Base-by-base conservation (phyloP, 1,140 invertebrate species). In the Caenorhabditis briggsae region DNA sequence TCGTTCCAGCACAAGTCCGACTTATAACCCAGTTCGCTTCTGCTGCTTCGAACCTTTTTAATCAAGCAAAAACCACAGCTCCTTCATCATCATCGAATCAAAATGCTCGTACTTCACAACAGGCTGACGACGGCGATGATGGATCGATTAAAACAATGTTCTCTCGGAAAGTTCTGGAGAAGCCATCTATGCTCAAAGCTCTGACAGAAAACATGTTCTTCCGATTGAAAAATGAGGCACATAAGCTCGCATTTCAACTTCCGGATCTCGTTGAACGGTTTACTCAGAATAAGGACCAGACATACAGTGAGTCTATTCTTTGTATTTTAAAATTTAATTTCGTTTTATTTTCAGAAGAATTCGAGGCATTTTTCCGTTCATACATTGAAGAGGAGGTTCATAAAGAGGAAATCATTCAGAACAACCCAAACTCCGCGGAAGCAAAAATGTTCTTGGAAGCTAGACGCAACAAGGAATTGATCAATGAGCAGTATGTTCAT, bases 371-470 rank as follows among this genome's bases (percentile, higher is more conserved):
- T n/a, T 78, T 78, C 46, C 70, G 70, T 53, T 50, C 18, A 8
- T 78, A 12, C 46, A n/a, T 78, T n/a, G 70, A 78, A 50, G 70
- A 78, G 23, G 70, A 78, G 50, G 70, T 78, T 78, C 70, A 78
- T n/a, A 78, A 78, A n/a, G 70, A 78, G 23, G 70, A 78, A 78
- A 50, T 78, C 23, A 78, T 78, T 46, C 50, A 78, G 18, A 78
- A 78, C n/a, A 78, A 78, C n/a, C 70, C 70, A 53, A 78, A 78
- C n/a, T 78, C 70, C 0, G 70, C 46, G 3, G 70, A 78, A 50
- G 70, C 70, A 23, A 78, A 78, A 78, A 78, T 78, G 70, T 78
- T 78, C 23, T 50, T 78, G 20, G 46, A 78, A 78, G 70, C 70
- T 11, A 78, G 23, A 53, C 16, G 46, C 2, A 50, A 78, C 14